Conservation (phyloP, 2,113 vertebrate species). For the Sterrhoptilus dennistouni region DNA sequence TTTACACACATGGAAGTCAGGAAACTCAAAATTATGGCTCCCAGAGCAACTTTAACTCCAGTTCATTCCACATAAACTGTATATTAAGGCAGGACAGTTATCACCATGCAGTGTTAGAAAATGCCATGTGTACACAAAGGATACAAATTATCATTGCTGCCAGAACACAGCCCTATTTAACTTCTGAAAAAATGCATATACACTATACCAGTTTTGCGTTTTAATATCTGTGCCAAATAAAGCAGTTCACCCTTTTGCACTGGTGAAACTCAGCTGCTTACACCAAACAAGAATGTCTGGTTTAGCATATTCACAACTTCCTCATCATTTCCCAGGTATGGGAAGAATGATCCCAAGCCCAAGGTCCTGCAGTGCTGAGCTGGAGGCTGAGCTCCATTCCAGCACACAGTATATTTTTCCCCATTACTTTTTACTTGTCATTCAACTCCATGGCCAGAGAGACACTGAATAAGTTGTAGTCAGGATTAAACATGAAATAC, state of each 20-base stretch:
- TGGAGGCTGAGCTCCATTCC: neutral
- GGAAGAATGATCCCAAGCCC: neutral
- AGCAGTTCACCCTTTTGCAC: neutral
- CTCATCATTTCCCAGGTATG: neutral
- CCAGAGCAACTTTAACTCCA: constrained; percentile 54
- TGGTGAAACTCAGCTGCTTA: neutral
- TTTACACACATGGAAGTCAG: constrained; percentile 28
- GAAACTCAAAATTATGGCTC: constrained; percentile 46
- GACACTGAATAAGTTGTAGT: neutral
- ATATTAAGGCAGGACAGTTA: constrained; percentile 45
- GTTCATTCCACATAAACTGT: constrained; percentile 15
- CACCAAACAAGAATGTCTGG: neutral
- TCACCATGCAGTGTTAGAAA: constrained; percentile 11
- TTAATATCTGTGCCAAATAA: neutral
- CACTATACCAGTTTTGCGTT: neutral
- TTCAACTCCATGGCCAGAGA: neutral
- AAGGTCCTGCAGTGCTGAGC: neutral
- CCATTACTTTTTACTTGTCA: neutral
- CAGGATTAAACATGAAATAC: neutral
- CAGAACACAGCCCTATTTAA: constrained; percentile 8
- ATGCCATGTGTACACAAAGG: neutral
- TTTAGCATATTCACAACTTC: neutral
- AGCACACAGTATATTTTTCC: neutral
- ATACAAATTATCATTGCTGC: neutral
- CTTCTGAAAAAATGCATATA: neutral